Percentiles rank a stretch among this genome's conserved stretches.
phyloP scores from a whole-genome alignment of 2,888 invertebrate genomes.

The Drosophila multiciliata region DNA sequence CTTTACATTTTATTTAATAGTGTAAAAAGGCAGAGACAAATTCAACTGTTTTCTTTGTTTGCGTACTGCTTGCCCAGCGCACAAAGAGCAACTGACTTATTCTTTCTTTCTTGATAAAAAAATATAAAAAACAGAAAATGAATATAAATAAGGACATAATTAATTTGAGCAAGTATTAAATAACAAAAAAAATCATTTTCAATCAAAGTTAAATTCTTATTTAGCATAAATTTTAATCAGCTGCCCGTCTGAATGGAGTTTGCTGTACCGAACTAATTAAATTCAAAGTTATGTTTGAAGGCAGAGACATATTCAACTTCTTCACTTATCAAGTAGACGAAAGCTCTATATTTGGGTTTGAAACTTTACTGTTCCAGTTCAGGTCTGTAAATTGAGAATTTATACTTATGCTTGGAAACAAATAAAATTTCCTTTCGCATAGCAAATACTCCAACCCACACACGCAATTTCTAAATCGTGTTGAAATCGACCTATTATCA shows the following conservation, averaged over 20 bases:
- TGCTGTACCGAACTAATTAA: not conserved
- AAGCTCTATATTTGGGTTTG: not conserved
- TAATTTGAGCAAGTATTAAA: not conserved
- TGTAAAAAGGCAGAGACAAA: not conserved
- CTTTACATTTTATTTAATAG: not conserved
- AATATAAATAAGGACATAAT: not conserved
- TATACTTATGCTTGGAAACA: too few species aligned
- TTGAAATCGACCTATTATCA: not conserved
- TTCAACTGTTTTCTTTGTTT: not conserved
- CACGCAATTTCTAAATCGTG: not conserved
- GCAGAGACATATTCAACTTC: too few species aligned
- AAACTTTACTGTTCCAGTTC: not conserved
- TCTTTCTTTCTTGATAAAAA: not conserved
- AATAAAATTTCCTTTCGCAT: not conserved
- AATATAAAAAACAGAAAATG: not conserved
- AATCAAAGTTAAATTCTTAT: not conserved
- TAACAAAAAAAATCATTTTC: not conserved
- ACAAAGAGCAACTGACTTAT: constrained; percentile 12
- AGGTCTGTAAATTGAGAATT: not conserved
- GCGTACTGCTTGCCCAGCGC: constrained; percentile 14
- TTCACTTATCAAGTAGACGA: not conserved
- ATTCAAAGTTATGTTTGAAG: not conserved
- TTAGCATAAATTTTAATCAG: not conserved
- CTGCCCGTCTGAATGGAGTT: not conserved
- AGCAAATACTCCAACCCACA: not conserved